Evolutionary conservation across 30 jellyfish, hydroid and myxozoan genomes (phyloP).

Genomic region (Hydractinia echinata): DNA sequence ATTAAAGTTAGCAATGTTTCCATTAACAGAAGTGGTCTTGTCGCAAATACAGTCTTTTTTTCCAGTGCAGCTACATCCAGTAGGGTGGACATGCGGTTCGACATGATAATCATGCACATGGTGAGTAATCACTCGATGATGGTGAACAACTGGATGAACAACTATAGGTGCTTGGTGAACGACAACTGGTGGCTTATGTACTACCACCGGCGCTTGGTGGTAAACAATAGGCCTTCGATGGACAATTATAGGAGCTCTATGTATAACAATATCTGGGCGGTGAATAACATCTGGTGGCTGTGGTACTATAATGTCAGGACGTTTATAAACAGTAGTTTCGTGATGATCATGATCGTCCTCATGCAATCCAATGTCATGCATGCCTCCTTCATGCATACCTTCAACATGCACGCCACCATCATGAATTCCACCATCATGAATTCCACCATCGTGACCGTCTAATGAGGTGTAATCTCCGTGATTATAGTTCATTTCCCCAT

Average conservation of each 20-base stretch:
- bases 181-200: slow-evolving; percentile 79
- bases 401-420: slow-evolving; percentile 12
- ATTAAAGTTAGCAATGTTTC: neutral
- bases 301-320: slow-evolving; percentile 78
- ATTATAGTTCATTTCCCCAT: neutral
- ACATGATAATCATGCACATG: slow-evolving; percentile 66
- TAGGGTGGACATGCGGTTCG: slow-evolving; percentile 55
- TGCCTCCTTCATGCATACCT: neutral
- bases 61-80: slow-evolving; percentile 70
- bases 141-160: slow-evolving; percentile 64
- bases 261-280: slow-evolving; percentile 87
- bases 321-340: slow-evolving; percentile 40
- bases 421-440: neutral
- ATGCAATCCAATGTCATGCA: neutral
- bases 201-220: slow-evolving; percentile 83
- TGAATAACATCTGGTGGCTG: slow-evolving; percentile 78
- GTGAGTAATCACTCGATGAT: slow-evolving; percentile 51
- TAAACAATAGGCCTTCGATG: slow-evolving; percentile 81
- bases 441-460: neutral
- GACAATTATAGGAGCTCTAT: slow-evolving; percentile 76
- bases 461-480: neutral
- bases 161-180: slow-evolving; percentile 89
- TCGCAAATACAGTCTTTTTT: slow-evolving; percentile 84
- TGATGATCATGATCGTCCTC: slow-evolving; percentile 5
- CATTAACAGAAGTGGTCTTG: neutral